These are phyloP conservation scores for Cataglyphis cursor DNA, from an alignment of 2,888 invertebrate species.

Conservation along the genomic window DNA sequence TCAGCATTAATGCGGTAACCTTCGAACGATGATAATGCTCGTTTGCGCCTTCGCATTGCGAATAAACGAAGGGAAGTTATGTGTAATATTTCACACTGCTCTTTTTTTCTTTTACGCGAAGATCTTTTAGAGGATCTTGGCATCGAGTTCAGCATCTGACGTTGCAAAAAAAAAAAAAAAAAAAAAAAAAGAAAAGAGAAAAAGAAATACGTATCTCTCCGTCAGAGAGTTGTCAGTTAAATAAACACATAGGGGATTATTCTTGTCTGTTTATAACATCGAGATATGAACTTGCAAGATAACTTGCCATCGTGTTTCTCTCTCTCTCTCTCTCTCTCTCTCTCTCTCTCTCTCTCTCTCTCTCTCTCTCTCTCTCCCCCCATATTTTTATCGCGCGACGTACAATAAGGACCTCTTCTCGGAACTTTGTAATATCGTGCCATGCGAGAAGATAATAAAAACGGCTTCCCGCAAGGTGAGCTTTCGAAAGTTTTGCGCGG, in stretches of 20 bases:
- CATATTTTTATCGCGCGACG: constrained; percentile 35
- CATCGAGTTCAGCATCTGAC: neutral
- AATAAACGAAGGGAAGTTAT: neutral
- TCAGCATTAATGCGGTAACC: neutral
- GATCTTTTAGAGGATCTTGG: neutral
- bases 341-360: neutral
- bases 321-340: neutral
- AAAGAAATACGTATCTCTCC: neutral
- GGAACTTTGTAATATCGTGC: constrained; percentile 47
- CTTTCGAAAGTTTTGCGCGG: constrained; percentile 39
- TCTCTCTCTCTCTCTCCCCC: neutral
- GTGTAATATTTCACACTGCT: constrained; percentile 13
- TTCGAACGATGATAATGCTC: too few relatives aligned
- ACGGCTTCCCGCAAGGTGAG: constrained; percentile 45
- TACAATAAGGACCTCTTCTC: constrained; percentile 27
- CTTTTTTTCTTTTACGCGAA: neutral
- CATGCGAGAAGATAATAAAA: constrained; percentile 46
- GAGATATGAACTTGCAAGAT: neutral
- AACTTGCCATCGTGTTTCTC: neutral
- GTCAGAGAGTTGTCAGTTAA: neutral
- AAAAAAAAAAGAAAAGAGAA: too few relatives aligned
- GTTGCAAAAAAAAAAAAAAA: neutral
- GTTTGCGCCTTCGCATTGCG: neutral
- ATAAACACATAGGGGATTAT: constrained; percentile 14
- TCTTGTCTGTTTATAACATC: neutral